These are phyloP conservation scores for Catagonus wagneri DNA, from an alignment of 2,113 vertebrate species.

Conservation along the genomic window DNA sequence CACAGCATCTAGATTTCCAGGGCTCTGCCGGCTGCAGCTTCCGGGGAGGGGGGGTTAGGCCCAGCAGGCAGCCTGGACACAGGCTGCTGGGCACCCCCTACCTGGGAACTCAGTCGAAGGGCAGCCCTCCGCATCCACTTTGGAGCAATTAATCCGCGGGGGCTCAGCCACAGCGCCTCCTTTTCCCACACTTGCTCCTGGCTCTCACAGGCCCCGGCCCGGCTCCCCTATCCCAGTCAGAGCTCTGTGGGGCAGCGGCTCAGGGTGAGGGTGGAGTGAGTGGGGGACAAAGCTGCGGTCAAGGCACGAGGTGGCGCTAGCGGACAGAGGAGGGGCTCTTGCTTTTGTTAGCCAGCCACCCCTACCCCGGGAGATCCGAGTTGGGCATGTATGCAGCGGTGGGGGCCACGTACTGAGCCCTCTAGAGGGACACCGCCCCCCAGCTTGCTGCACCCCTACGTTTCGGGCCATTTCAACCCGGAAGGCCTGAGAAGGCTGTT, in stretches of 20 bases:
- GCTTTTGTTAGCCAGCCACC: not conserved
- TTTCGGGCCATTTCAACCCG: not conserved
- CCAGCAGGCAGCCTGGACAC: slow-evolving; percentile 77
- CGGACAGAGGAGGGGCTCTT: not conserved
- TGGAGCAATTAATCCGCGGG: slow-evolving; percentile 86
- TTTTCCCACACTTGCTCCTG: slow-evolving; percentile 80
- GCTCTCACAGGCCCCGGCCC: slow-evolving; percentile 74
- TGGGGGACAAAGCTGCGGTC: not conserved
- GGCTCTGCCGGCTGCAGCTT: slow-evolving; percentile 75
- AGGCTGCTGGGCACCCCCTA: slow-evolving; percentile 72
- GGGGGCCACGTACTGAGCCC: no score
- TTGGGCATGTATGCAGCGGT: fast-evolving
- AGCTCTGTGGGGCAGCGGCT: not conserved
- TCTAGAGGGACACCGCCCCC: not conserved
- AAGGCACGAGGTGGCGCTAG: not conserved
- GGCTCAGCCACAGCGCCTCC: slow-evolving; percentile 70
- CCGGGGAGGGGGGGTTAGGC: slow-evolving; percentile 86
- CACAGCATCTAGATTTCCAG: slow-evolving; percentile 81
- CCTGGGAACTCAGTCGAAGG: slow-evolving; percentile 85
- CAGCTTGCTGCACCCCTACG: not conserved
- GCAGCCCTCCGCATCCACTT: slow-evolving; percentile 85
- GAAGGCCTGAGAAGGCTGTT: not conserved
- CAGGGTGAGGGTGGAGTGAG: not conserved
- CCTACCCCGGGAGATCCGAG: not conserved
- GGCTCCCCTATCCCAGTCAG: not conserved